Evolutionary conservation across 2,888 invertebrate genomes (phyloP).

Genomic region (Molanna angustata): DNA sequence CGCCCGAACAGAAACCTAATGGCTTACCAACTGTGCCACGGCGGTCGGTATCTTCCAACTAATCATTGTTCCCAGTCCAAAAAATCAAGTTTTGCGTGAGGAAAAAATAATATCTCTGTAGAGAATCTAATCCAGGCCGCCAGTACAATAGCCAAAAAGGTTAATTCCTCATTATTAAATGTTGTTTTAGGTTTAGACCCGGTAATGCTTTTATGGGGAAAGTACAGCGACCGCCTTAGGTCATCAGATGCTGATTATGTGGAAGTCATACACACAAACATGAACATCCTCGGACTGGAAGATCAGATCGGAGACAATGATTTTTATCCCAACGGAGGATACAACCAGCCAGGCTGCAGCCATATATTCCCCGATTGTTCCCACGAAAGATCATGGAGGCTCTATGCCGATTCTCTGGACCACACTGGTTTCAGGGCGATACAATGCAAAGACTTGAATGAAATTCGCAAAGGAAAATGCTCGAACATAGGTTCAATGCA

Average conservation of each 20-base stretch:
- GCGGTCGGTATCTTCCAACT: too few relatives aligned
- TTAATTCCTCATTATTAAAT: too few relatives aligned
- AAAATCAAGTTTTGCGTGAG: too few relatives aligned
- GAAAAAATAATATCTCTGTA: too few relatives aligned
- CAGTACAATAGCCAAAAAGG: too few relatives aligned
- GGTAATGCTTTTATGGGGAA: constrained; percentile 25
- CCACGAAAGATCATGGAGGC: constrained; percentile 19
- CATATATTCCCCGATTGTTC: constrained; percentile 17
- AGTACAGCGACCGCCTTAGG: constrained; percentile 19
- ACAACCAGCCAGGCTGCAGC: constrained; percentile 24
- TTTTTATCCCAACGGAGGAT: constrained; percentile 30
- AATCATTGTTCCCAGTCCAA: too few relatives aligned
- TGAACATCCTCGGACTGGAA: constrained; percentile 17
- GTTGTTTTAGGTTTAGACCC: constrained; percentile 23
- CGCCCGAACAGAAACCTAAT: too few relatives aligned
- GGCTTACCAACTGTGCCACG: too few relatives aligned
- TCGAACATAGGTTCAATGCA: constrained; percentile 18
- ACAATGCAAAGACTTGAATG: constrained; percentile 15
- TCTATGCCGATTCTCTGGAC: constrained; percentile 23
- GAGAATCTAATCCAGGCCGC: too few relatives aligned
- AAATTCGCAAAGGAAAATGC: constrained; percentile 13
- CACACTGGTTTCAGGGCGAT: constrained; percentile 17
- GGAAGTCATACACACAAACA: constrained; percentile 36
- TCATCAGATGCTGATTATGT: constrained; percentile 22
- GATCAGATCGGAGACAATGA: constrained; percentile 35